Evolutionary conservation across 2,888 invertebrate genomes (phyloP).

Genomic region (Drosophila buzzatii): DNA sequence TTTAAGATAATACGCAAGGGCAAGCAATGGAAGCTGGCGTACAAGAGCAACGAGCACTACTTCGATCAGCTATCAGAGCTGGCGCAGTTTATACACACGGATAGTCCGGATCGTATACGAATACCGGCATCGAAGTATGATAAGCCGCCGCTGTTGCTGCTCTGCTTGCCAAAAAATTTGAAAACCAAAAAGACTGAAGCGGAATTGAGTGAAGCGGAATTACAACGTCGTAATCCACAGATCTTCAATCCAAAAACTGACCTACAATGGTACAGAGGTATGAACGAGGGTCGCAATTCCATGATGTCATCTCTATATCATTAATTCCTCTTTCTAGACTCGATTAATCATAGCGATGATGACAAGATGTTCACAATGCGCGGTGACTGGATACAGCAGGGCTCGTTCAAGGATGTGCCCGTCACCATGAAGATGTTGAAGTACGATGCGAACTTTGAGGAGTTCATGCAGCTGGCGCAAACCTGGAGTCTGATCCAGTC

Average conservation of each 20-base stretch:
- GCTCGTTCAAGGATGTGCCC: conserved; percentile 89
- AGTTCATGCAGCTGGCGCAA: conserved; percentile 91
- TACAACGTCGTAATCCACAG: conserved; percentile 83
- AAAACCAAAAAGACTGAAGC: conserved; percentile 84
- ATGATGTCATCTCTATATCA: neutral
- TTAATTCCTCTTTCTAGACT: conserved; percentile 82
- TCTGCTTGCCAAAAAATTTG: conserved; percentile 84
- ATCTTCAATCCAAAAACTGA: conserved; percentile 84
- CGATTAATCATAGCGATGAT: conserved; percentile 88
- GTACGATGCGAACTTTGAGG: conserved; percentile 88
- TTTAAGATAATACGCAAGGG: conserved; percentile 87
- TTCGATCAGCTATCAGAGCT: conserved; percentile 81
- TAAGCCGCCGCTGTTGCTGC: conserved; percentile 82
- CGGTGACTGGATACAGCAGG: conserved; percentile 91
- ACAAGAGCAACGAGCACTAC: conserved; percentile 64
- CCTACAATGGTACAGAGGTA: conserved; percentile 84
- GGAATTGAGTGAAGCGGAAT: conserved; percentile 82
- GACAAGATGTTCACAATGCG: conserved; percentile 89
- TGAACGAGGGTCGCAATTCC: neutral
- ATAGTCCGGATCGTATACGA: conserved; percentile 84
- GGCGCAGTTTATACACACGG: conserved; percentile 81
- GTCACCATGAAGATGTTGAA: conserved; percentile 93
- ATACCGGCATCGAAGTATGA: conserved; percentile 95
- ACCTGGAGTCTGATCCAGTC: conserved; percentile 93
- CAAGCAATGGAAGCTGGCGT: conserved; percentile 81